These are phyloP conservation scores for Oegoconia quadripuncta DNA, from an alignment of 2,888 invertebrate species.

Conservation along the genomic window DNA sequence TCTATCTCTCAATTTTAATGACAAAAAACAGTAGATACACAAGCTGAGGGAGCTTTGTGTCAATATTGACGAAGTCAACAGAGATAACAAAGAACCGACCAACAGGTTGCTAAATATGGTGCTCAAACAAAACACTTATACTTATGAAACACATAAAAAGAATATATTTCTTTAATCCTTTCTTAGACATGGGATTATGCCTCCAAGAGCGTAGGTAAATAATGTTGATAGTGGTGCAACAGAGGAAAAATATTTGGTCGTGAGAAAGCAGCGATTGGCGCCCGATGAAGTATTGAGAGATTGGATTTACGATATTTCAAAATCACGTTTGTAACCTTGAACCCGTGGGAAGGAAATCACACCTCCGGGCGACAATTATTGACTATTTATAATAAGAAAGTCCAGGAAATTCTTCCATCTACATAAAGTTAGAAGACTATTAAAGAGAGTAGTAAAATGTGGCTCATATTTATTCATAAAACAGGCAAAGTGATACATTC, in stretches of 20 bases:
- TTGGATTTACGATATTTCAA: conserved; percentile 71
- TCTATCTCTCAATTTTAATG: conserved; percentile 30
- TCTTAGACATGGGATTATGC: conserved; percentile 10
- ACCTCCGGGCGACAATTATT: conserved; percentile 42
- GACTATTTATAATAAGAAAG: not conserved
- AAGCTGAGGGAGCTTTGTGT: conserved; percentile 38
- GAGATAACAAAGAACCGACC: conserved; percentile 68
- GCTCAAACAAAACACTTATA: conserved; percentile 57
- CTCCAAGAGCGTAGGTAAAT: conserved; percentile 18
- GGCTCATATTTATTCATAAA: too few relatives aligned
- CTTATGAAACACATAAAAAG: conserved; percentile 37
- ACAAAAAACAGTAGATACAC: conserved; percentile 38
- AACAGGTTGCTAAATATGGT: conserved; percentile 63
- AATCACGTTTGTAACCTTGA: conserved; percentile 72
- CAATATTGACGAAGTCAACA: conserved; percentile 64
- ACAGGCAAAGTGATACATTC: too few relatives aligned
- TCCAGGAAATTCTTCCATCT: too few relatives aligned
- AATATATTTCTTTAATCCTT: conserved; percentile 28
- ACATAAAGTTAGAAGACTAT: too few relatives aligned
- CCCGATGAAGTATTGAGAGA: conserved; percentile 55
- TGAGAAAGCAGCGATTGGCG: conserved; percentile 63
- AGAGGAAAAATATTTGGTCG: conserved; percentile 35
- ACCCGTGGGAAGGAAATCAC: conserved; percentile 63
- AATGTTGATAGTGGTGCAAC: conserved; percentile 23
- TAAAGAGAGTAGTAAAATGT: too few relatives aligned